Evolutionary conservation across 2,888 invertebrate genomes (phyloP).

Genomic region (Phyto melanocephala): DNA sequence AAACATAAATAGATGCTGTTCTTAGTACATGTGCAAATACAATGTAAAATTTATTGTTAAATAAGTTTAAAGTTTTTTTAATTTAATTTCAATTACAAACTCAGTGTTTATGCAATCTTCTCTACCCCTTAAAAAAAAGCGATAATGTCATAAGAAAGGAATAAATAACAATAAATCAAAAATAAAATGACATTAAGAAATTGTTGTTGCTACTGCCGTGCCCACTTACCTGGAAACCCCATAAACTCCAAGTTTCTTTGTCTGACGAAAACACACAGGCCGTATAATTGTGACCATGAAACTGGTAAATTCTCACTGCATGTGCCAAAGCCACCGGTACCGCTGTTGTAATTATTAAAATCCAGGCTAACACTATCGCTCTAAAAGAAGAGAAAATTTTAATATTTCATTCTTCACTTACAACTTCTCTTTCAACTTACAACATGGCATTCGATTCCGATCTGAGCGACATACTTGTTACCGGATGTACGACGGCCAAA

Average conservation of each 20-base stretch:
- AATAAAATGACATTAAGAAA: constrained; percentile 5
- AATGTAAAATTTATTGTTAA: constrained; percentile 35
- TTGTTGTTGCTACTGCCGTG: constrained; percentile 15
- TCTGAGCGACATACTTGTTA: constrained; percentile 90
- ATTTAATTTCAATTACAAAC: too few species aligned
- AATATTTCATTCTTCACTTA: not conserved
- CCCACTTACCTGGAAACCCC: constrained; percentile 77
- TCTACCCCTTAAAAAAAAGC: not conserved
- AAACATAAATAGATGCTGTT: not conserved
- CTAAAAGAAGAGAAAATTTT: constrained; percentile 71
- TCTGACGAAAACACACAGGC: constrained; percentile 85
- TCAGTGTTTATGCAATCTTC: too few species aligned
- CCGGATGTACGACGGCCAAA: constrained; percentile 95
- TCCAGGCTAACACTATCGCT: constrained; percentile 90
- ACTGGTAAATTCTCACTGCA: constrained; percentile 85
- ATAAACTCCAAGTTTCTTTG: constrained; percentile 80
- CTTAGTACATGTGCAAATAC: constrained; percentile 33
- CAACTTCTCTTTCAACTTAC: constrained; percentile 71
- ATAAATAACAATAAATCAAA: not conserved
- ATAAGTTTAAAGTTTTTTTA: too few species aligned
- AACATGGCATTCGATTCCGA: constrained; percentile 89
- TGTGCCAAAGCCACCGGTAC: constrained; percentile 88
- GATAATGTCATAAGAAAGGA: not conserved
- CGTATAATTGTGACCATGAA: constrained; percentile 83
- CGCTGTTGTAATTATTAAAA: constrained; percentile 87